Percentiles rank a stretch among this genome's conserved stretches.
Conservation (phyloP, 2,113 vertebrate species). For the Poecile atricapillus region DNA sequence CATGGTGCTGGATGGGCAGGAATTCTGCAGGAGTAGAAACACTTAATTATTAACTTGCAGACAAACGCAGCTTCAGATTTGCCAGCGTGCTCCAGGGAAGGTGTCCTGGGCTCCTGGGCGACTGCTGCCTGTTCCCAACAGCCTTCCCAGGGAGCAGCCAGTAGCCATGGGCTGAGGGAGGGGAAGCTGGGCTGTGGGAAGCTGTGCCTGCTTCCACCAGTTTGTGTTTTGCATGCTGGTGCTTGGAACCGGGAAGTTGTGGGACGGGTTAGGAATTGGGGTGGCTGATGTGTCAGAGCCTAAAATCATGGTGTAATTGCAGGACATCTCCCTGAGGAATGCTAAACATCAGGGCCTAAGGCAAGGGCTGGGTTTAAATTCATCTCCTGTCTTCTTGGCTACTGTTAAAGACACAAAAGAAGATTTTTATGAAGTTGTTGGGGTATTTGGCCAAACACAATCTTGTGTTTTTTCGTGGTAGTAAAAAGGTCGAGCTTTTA, state of each 20-base stretch:
- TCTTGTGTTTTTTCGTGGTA: neutral
- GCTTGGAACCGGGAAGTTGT: neutral
- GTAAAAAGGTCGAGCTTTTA: neutral
- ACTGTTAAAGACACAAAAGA: neutral
- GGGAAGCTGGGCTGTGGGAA: neutral
- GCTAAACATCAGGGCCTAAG: neutral
- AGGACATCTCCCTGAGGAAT: neutral
- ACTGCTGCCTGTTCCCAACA: neutral
- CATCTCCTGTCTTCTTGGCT: neutral
- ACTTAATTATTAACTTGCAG: slow-evolving; percentile 68
- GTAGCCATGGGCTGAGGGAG: neutral
- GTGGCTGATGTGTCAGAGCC: neutral
- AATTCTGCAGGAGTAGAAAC: slow-evolving; percentile 55
- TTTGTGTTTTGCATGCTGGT: neutral
- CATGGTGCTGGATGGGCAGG: slow-evolving; percentile 62
- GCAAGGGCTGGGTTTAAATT: neutral
- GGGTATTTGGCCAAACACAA: neutral
- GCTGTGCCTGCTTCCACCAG: neutral
- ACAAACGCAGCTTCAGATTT: neutral
- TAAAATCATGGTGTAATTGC: neutral
- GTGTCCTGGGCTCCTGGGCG: neutral
- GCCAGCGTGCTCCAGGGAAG: neutral
- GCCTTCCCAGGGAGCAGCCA: neutral
- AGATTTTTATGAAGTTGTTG: neutral
- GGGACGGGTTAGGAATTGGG: neutral